Evolutionary conservation across 2,888 invertebrate genomes (phyloP).

Genomic region (Nycteola revayana): DNA sequence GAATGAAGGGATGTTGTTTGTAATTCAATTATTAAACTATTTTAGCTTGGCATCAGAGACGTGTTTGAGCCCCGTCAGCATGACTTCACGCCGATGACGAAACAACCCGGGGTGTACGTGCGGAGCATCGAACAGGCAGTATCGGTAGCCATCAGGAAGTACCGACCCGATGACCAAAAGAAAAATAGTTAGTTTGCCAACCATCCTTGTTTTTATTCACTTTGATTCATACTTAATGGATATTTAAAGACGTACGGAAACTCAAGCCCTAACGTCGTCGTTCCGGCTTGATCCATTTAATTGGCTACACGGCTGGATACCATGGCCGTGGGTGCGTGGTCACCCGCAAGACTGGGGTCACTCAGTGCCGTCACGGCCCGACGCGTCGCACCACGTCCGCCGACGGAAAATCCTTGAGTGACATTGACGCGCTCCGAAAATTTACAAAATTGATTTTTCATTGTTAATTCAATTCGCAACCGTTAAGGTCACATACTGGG

Average conservation of each 20-base stretch:
- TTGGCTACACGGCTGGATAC: conserved; percentile 36
- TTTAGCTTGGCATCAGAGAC: conserved; percentile 88
- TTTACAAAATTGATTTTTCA: conserved; percentile 49
- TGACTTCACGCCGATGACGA: conserved; percentile 90
- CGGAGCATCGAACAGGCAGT: conserved; percentile 93
- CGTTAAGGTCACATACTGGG: conserved; percentile 33
- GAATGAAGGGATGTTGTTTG: no score
- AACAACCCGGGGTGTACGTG: conserved; percentile 88
- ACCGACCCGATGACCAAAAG: conserved; percentile 81
- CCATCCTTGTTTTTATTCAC: no score
- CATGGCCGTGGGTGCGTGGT: conserved; percentile 32
- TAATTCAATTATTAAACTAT: no score
- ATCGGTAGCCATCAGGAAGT: conserved; percentile 91
- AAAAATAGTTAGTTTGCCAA: conserved; percentile 67
- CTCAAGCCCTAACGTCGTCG: conserved; percentile 31
- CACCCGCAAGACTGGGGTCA: conserved; percentile 40
- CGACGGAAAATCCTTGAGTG: conserved; percentile 56
- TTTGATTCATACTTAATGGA: no score
- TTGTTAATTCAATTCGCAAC: conserved; percentile 47
- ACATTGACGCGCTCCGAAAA: conserved; percentile 50
- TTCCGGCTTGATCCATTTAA: conserved; percentile 68
- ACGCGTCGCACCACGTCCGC: conserved; percentile 31
- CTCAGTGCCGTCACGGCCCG: conserved; percentile 37
- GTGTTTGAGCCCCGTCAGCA: conserved; percentile 91
- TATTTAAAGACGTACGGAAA: conserved; percentile 21